Evolutionary conservation across 2,797 vertebrate genomes (phyloP).

Genomic region (Peromyscus aztecus): DNA sequence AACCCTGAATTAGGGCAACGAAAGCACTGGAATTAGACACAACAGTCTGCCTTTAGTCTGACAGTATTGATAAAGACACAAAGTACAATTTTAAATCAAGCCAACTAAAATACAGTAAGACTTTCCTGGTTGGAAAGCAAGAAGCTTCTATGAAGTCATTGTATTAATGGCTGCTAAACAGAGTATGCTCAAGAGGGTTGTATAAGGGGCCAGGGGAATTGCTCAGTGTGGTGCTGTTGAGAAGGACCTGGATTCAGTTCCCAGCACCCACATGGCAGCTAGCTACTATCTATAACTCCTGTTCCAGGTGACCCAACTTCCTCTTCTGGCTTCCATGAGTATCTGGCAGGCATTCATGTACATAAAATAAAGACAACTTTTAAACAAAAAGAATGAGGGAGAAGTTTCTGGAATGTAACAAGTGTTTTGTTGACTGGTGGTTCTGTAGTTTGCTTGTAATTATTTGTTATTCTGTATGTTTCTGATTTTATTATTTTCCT

Average conservation of each 20-base stretch:
- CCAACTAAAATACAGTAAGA: neutral
- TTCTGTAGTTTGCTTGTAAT: neutral
- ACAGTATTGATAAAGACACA: neutral
- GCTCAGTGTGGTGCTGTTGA: neutral
- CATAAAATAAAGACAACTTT: neutral
- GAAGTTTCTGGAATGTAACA: neutral
- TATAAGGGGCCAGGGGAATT: neutral
- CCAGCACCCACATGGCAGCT: neutral
- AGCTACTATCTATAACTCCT: neutral
- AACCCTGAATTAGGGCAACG: neutral
- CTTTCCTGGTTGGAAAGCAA: neutral
- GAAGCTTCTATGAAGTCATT: neutral
- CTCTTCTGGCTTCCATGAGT: neutral
- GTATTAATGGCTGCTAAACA: neutral
- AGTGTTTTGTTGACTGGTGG: neutral
- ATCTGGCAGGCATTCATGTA: neutral
- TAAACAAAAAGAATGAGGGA: neutral
- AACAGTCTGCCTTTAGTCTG: neutral
- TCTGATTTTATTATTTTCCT: conserved; percentile 47
- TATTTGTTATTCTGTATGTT: neutral
- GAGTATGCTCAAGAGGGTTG: neutral
- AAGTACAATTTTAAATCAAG: neutral
- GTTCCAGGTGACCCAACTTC: neutral
- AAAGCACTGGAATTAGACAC: neutral
- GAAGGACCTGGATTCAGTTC: neutral